Conservation (phyloP, 2,797 vertebrate genomes). For the Xenops minutus region DNA sequence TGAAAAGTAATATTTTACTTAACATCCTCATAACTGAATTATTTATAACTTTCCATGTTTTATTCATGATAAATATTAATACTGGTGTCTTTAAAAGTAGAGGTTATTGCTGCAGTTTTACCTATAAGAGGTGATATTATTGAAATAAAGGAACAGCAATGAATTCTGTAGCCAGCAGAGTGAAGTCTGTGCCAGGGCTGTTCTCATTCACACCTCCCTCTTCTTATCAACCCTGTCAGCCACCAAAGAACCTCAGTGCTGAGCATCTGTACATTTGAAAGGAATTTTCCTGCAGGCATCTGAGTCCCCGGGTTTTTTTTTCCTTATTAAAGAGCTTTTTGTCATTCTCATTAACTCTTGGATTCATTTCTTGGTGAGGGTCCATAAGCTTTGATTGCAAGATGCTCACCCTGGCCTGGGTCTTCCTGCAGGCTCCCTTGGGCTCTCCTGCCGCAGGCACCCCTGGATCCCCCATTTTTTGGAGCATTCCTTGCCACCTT, state of each 20-base stretch:
- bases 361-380: neutral
- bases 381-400: neutral
- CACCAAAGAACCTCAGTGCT: neutral
- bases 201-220: slow-evolving; percentile 8
- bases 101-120: slow-evolving; percentile 67
- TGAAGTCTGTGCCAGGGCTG: neutral
- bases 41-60: slow-evolving; percentile 82
- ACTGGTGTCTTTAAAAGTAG: slow-evolving; percentile 64
- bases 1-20: slow-evolving; percentile 77
- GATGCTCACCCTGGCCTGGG: neutral
- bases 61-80: slow-evolving; percentile 78
- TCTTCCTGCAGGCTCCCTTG: neutral
- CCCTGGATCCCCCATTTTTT: neutral
- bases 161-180: slow-evolving; percentile 6
- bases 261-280: slow-evolving; percentile 4
- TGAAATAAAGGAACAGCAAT: slow-evolving; percentile 6
- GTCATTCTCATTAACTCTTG: neutral
- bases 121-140: slow-evolving; percentile 65
- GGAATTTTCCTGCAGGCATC: neutral
- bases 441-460: neutral
- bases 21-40: slow-evolving; percentile 82
- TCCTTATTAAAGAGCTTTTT: neutral
- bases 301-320: neutral
- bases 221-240: slow-evolving; percentile 1
- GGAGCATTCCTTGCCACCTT: neutral